phyloP scores from a whole-genome alignment of 2,888 invertebrate genomes.

The Pollenia amentaria region DNA sequence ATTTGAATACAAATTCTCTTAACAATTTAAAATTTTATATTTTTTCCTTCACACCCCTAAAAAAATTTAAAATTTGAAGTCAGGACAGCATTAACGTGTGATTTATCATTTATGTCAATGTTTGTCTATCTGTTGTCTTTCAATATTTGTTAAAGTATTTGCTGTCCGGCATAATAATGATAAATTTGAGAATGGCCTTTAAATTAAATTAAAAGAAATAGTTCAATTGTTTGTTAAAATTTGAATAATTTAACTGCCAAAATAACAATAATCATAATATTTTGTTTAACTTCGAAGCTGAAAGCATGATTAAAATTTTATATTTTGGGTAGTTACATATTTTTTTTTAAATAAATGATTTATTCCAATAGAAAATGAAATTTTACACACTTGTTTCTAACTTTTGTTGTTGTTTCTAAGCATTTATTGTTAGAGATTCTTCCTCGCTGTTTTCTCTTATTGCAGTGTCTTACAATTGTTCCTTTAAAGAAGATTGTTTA shows the following conservation, averaged over 20 bases:
- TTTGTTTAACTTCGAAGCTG: not conserved
- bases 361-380: too few relatives aligned
- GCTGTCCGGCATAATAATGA: conserved; percentile 55
- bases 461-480: too few relatives aligned
- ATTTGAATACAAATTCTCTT: too few relatives aligned
- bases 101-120: conserved; percentile 48
- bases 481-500: too few relatives aligned
- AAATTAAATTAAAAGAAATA: conserved; percentile 24
- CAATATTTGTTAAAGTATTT: not conserved
- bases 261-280: not conserved
- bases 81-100: conserved; percentile 40
- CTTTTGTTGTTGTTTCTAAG: too few relatives aligned
- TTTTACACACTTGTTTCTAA: too few relatives aligned
- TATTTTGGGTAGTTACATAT: not conserved
- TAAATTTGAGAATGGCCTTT: not conserved
- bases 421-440: too few relatives aligned
- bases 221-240: conserved; percentile 2
- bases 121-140: not conserved
- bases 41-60: conserved; percentile 51
- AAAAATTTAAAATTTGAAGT: conserved; percentile 1
- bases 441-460: too few relatives aligned
- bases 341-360: too few relatives aligned
- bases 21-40: too few relatives aligned
- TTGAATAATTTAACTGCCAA: not conserved
- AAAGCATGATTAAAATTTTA: conserved; percentile 1